Percentiles rank a stretch among this genome's conserved stretches.
These are phyloP conservation scores for Dione juno DNA, from an alignment of 2,888 invertebrate genomes.

Conservation along the genomic window DNA sequence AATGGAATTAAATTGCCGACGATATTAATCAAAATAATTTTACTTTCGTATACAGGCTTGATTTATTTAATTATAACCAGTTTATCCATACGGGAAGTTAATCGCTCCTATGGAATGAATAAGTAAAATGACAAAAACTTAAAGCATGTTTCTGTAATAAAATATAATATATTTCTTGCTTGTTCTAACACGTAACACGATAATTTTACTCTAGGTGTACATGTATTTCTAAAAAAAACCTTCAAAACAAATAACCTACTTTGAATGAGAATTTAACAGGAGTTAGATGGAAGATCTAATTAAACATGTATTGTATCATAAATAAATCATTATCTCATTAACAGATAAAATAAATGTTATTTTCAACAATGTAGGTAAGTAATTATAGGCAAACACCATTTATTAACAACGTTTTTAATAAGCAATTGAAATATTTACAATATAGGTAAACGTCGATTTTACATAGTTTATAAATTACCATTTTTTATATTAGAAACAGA, in stretches of 20 bases:
- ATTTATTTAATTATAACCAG: too few relatives aligned
- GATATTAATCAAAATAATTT: too few relatives aligned
- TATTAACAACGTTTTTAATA: conserved; percentile 2
- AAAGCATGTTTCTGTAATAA: conserved; percentile 5
- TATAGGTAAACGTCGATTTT: not conserved
- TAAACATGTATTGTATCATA: not conserved
- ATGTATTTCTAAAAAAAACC: too few relatives aligned
- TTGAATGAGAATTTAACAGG: not conserved
- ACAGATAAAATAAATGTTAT: not conserved
- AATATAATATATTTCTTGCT: conserved; percentile 5
- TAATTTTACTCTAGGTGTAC: too few relatives aligned
- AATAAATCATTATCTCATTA: conserved; percentile 6
- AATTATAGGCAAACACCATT: not conserved
- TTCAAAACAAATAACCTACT: not conserved
- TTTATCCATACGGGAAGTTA: not conserved
- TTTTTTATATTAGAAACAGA: not conserved
- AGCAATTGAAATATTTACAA: conserved; percentile 13
- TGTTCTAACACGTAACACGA: not conserved
- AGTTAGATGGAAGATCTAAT: not conserved
- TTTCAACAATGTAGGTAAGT: not conserved
- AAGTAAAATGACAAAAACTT: conserved; percentile 4
- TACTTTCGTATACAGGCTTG: too few relatives aligned
- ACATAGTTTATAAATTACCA: not conserved
- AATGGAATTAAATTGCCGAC: too few relatives aligned
- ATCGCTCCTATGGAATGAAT: not conserved